phyloP scores from a whole-genome alignment of 2,113 vertebrate species.

The Cariama cristata region DNA sequence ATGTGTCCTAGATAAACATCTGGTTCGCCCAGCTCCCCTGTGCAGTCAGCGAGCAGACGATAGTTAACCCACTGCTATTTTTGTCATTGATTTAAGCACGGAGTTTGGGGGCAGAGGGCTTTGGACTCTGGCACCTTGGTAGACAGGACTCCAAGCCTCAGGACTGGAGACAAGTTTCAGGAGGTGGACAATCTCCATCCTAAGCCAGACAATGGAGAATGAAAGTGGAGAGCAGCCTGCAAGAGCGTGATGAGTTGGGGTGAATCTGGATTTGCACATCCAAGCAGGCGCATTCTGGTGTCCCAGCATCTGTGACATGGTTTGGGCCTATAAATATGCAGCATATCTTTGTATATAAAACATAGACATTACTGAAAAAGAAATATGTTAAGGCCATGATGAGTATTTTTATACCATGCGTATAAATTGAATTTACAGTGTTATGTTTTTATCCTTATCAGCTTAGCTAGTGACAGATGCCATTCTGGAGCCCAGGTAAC shows the following conservation, averaged over 20 bases:
- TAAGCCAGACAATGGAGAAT: not conserved
- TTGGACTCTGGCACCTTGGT: not conserved
- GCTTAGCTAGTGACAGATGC: not conserved
- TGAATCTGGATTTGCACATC: not conserved
- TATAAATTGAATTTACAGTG: not conserved
- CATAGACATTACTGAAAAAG: not conserved
- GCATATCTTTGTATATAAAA: not conserved
- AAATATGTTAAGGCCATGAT: accelerated
- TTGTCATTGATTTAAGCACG: not conserved
- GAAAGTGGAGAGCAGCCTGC: not conserved
- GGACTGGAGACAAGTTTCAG: not conserved
- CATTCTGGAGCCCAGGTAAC: not conserved
- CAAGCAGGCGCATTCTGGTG: not conserved
- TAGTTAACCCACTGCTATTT: not conserved
- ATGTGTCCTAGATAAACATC: not conserved
- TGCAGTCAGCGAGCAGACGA: accelerated
- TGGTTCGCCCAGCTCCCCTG: not conserved
- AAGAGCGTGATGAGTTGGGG: accelerated
- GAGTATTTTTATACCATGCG: not conserved
- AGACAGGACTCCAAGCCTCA: not conserved
- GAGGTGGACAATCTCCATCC: not conserved
- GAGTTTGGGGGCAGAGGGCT: not conserved
- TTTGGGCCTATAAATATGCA: not conserved
- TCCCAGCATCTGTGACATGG: not conserved
- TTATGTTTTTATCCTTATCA: not conserved